Base-by-base conservation (phyloP, 2,888 invertebrate species). In the Chaitophorus viminalis region DNA sequence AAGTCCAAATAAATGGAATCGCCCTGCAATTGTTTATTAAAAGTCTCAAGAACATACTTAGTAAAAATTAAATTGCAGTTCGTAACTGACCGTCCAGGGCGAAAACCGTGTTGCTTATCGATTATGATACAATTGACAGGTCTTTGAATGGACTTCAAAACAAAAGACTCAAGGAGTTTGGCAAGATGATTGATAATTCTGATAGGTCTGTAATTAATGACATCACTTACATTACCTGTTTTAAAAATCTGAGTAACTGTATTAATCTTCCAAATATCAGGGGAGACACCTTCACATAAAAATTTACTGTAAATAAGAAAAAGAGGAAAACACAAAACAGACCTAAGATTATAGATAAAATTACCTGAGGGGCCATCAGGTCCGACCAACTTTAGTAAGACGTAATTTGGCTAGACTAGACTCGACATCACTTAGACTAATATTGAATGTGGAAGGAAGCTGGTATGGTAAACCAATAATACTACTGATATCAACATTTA, bases 1-100 rank as follows among this genome's bases (percentile, higher is more conserved):
- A 75, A 75, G 39, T 75, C 39, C 74, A 75, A 75, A 14, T 75
- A 75, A 75, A 75, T 3, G 74, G 74, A 75, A 75, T 75, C 39
- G 25, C 36, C 74, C 74, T 75, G 74, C n/a, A 29, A 75, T 0
- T 74, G 74, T n/a, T 74, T 74, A 2, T 17, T 74, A 36, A 74
- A 74, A 6, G 74, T 25, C 39, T 74, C 74, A 74, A 74, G 18
- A 4, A 74, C 74, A 17, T 74, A 74, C 74, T 74, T 39, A 39
- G 74, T 74, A 39, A 74, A 74, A 74, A 74, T 74, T 39, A 18
- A 74, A 36, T 72, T 74, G 9, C 36, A 74, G 36, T 21, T 36
- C 72, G 72, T 74, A 36, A 74, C 39, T 31, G 39, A 74, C 3
- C 39, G 36, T 4, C 39, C 39, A 74, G 39, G 39, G 36, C 74